These are phyloP conservation scores for Tetraodon nigroviridis DNA, from an alignment of 2,113 vertebrate genomes.

Conservation along the genomic window DNA sequence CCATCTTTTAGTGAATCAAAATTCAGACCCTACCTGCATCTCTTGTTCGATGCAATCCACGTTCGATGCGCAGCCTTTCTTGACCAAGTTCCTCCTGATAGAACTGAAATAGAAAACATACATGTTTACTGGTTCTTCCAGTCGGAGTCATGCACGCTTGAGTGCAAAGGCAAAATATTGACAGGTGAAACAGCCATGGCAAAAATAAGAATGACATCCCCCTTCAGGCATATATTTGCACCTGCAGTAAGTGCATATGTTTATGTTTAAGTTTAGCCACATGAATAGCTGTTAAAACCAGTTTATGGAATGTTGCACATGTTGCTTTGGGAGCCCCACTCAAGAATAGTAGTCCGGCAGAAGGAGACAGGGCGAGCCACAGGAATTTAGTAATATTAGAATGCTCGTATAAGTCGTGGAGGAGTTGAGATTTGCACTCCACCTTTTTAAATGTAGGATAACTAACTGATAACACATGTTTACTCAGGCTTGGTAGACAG, in stretches of 20 bases:
- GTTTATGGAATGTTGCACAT: conserved; percentile 40
- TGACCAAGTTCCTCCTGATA: conserved; percentile 76
- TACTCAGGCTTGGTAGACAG: background rate
- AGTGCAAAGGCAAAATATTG: background rate
- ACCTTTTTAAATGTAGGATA: background rate
- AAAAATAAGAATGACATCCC: background rate
- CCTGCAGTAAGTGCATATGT: conserved; percentile 21
- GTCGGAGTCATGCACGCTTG: background rate
- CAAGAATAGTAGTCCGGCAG: conserved; percentile 24
- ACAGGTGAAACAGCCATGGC: background rate
- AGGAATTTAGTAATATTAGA: conserved; percentile 30
- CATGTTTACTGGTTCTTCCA: background rate
- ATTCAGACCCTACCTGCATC: conserved; percentile 70
- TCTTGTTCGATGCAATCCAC: conserved; percentile 77
- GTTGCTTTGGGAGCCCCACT: conserved; percentile 32
- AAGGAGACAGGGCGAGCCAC: conserved; percentile 24
- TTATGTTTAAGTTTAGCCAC: conserved; percentile 8
- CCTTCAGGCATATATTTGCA: background rate
- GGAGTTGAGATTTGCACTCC: background rate
- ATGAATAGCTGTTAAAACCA: conserved; percentile 37
- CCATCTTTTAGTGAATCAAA: background rate
- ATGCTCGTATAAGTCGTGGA: background rate
- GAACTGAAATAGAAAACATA: conserved; percentile 60
- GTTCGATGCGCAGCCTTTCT: conserved; percentile 75
- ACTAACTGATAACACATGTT: conserved; percentile 1